Base-by-base conservation (phyloP, 2,888 invertebrate genomes). In the Hyposoter dolosus region DNA sequence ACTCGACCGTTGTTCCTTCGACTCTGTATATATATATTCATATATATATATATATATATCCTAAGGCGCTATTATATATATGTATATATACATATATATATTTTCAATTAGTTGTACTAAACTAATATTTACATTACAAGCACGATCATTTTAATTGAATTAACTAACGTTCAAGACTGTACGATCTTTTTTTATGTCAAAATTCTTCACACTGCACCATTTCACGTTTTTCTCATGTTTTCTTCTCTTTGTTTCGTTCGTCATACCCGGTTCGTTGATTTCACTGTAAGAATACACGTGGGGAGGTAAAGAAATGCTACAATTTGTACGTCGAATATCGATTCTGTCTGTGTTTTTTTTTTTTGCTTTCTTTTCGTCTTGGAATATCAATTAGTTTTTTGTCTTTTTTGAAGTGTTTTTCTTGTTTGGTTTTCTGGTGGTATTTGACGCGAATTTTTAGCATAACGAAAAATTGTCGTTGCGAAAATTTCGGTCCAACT, bases 61-160 rank as follows among this genome's bases (percentile, higher is more conserved):
- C 69, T 65, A 69, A 56, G 28, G 53, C 82, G 40, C 71, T 75
- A 75, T 85, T 76, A 56, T 56, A 56, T 23, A 56, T 56, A 56
- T 56, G 3, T 28, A 28, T 56, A 12, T 56, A 56, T 72, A 69
- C 23, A 71, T 71, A 35, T 47, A 82, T 75, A 40, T 50, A 60
- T 85, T 56, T 40, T 40, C 53, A 66, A 35, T 78, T 74, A 72
- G 60, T 76, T 65, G 53, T 43, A 23, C 66, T 72, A 72, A 68
- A 72, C 69, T 76, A 82, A 72, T 86, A 86, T 86, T 80, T 86
- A 86, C 85, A 86, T 60, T 80, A 86, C 72, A 86, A 86, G 85
- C 85, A 85, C 80, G 79, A 83, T 76, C 40, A 80, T 83, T 76
- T 72, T 28, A 83, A 86, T 83, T 77, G 76, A 77, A 50, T 80